Conservation (phyloP, 2,888 invertebrate genomes). For the Phaonia tiefii region DNA sequence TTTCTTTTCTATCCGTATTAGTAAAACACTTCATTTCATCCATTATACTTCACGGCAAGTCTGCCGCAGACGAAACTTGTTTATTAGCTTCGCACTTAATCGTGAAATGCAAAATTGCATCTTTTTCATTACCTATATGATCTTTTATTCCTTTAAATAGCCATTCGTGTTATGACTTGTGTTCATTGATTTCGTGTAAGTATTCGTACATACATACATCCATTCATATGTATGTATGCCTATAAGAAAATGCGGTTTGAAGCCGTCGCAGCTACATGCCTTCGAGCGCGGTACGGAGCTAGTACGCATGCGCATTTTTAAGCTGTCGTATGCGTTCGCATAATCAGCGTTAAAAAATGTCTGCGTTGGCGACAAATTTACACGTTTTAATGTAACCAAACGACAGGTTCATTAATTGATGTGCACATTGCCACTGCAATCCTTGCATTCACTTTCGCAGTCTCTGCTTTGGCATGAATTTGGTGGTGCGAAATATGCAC, state of each 20-base stretch:
- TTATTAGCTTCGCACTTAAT: constrained; percentile 39
- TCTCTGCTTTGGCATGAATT: background rate
- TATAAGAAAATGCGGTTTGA: too few relatives aligned
- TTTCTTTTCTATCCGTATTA: constrained; percentile 28
- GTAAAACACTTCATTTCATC: constrained; percentile 28
- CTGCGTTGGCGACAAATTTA: constrained; percentile 77
- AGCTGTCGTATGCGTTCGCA: constrained; percentile 15
- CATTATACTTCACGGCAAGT: constrained; percentile 11
- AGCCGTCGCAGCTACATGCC: too few relatives aligned
- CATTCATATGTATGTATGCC: background rate
- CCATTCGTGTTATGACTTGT: constrained; percentile 44
- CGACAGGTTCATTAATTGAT: constrained; percentile 79
- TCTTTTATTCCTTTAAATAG: constrained; percentile 35
- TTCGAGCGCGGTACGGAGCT: too few relatives aligned
- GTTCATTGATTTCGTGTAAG: constrained; percentile 25
- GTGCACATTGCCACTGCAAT: constrained; percentile 71
- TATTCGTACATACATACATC: background rate
- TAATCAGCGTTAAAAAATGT: constrained; percentile 65
- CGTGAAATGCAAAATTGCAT: constrained; percentile 35
- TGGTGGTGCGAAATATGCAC: background rate
- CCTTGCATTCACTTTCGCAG: background rate
- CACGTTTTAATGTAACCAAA: constrained; percentile 70
- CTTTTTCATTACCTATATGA: constrained; percentile 37
- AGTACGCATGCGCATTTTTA: constrained; percentile 31
- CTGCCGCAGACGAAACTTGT: constrained; percentile 22